Evolutionary conservation across 2,113 vertebrate genomes (phyloP), one percentile per base, ranked within the genome.

Genomic region (Varanus salvator): DNA sequence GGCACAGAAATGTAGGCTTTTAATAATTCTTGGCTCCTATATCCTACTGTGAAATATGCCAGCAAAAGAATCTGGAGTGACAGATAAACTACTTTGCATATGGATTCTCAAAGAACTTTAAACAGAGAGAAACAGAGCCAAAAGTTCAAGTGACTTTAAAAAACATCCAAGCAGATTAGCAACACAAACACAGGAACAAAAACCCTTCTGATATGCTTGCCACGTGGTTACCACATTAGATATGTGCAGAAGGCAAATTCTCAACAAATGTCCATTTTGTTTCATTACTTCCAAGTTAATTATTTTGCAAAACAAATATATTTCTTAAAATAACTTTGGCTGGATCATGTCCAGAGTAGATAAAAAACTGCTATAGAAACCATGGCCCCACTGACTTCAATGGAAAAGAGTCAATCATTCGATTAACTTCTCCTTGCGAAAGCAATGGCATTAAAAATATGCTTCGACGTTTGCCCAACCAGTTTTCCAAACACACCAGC

Each of bases 71-170:
- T 7, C 66, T 52, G 44, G 90, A 92, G 27, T 91, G 54, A 90
- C 29, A 89, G 29, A 44, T 34, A 85, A 0, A 6, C 15, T 14
- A 72, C 85, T 94, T 90, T 83, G 50, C 50, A 72, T 9, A 80
- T 44, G 69, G 84, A 90, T 87, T 85, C n/a, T 71, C 66, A 83
- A 74, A 82, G 66, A 38, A 72, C 21, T 88, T 78, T 74, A 34
- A 6, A 71, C 21, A 6, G 64, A 31, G 17, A n/a, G 60, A 19
- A 69, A 57, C 44, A 68, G 23, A 90, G 64, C 76, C 76, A 87
- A 69, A 9, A 44, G 66, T 74, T 87, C 77, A 84, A 64, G 64
- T 0, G 0, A 17, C 6, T 17, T 87, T 69, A 44, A 78, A 34
- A 89, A 90, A 54, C 1, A 23, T 71, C 83, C 54, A 23, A 44